Evolutionary conservation across 2,113 vertebrate species (phyloP).

Genomic region (Alectura lathami): DNA sequence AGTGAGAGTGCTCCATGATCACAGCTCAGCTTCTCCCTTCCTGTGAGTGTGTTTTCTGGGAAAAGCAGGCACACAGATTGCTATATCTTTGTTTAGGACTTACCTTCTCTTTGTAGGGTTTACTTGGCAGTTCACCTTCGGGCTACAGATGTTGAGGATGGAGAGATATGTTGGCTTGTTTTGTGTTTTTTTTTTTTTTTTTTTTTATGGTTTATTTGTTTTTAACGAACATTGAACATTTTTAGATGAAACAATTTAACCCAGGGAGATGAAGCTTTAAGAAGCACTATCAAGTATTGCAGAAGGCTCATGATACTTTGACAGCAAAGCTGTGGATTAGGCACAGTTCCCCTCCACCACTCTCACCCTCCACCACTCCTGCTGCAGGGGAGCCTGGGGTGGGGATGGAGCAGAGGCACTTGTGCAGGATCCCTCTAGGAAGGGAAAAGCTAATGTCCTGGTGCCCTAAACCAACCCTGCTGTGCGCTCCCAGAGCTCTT

Average conservation of each 20-base stretch:
- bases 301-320: background rate
- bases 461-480: background rate
- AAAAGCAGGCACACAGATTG: background rate
- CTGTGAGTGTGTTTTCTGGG: background rate
- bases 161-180: background rate
- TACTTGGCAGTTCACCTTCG: background rate
- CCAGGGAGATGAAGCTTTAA: background rate
- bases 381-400: background rate
- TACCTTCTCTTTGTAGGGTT: background rate
- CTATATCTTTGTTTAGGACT: background rate
- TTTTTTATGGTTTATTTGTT: background rate
- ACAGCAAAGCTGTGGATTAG: background rate
- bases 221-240: background rate
- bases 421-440: background rate
- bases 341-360: too few relatives aligned
- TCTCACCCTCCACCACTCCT: background rate
- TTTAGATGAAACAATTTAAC: background rate
- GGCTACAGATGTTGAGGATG: background rate
- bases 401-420: background rate
- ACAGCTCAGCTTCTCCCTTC: background rate
- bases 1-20: background rate
- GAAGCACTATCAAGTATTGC: background rate
- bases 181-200: background rate
- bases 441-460: background rate
- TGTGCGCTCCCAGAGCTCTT: background rate